Base-by-base conservation (phyloP, 2,797 vertebrate genomes). In the Champsocephalus esox region DNA sequence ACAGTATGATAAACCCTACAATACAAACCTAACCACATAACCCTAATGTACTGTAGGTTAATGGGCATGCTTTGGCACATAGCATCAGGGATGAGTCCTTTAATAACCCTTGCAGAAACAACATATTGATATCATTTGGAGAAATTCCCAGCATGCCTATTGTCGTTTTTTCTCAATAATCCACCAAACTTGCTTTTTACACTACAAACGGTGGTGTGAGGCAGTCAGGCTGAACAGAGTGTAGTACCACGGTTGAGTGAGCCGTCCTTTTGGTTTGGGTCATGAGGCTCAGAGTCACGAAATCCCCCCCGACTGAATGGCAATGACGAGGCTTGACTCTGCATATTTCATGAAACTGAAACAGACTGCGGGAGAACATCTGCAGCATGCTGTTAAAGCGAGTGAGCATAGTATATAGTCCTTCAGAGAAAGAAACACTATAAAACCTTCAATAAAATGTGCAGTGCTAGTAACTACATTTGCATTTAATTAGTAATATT, bases 331-430 rank as follows among this genome's bases (percentile, higher is more conserved):
- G 79, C 72, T 82, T 48, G 56, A 80, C 55, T 51, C 19, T 92
- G 52, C 71, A 92, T 92, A 87, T 90, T 92, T 90, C 52, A 92
- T 91, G 84, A 91, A 68, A 50, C 46, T 55, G 72, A 61, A 41
- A 52, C 43, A 70, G 34, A 52, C 80, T 76, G 73, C 60, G 65
- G 71, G 70, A 82, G 80, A 67, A 19, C 38, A 60, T 9, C 12
- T 75, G 75, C 24, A 52, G 51, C 62, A 43, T n/a, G 21, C 48
- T 1, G 9, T 49, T 9, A 59, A 73, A 58, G 38, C 38, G 4
- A 17, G 43, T 52, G 45, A 38, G 34, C 49, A 4, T 28, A 24
- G 24, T 24, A 28, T 28, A 14, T 32, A 34, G 11, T 43, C 17
- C 24, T 48, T 17, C 21, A 38, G 7, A 38, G 1, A 38, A 9